These are phyloP conservation scores for Drosophila tanythrix DNA, from an alignment of 2,888 invertebrate species.

Conservation along the genomic window DNA sequence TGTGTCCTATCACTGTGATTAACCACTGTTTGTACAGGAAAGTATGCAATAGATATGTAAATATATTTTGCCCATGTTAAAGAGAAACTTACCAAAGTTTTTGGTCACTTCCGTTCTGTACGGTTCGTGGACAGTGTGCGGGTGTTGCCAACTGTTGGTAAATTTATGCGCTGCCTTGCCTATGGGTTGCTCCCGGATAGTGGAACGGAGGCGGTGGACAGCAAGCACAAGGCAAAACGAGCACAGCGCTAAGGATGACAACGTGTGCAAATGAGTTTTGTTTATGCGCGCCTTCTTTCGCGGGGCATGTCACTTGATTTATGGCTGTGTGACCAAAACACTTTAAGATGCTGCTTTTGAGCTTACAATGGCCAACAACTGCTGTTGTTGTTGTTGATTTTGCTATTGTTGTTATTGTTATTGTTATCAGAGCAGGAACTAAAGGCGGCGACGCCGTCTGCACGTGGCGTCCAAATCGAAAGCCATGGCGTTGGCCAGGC, in stretches of 20 bases:
- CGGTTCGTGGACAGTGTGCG: conserved; percentile 34
- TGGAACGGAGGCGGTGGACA: background rate
- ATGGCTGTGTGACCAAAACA: conserved; percentile 62
- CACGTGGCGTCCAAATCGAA: conserved; percentile 64
- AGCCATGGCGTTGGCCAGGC: conserved; percentile 56
- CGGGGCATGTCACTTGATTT: conserved; percentile 65
- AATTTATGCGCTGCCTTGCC: conserved; percentile 58
- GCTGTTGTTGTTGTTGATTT: conserved; percentile 23
- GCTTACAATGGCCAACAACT: conserved; percentile 52
- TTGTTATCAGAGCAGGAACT: conserved; percentile 37
- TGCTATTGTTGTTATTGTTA: conserved; percentile 15
- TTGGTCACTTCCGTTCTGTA: conserved; percentile 9
- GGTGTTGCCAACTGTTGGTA: conserved; percentile 60
- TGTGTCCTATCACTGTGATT: background rate
- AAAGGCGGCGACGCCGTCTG: conserved; percentile 71
- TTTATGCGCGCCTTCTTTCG: conserved; percentile 58
- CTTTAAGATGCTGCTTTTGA: conserved; percentile 65
- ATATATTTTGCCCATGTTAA: conserved; percentile 11
- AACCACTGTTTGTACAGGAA: conserved; percentile 1
- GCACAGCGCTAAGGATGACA: conserved; percentile 53
- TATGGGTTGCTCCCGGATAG: background rate
- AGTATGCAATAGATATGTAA: conserved; percentile 24
- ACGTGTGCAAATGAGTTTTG: conserved; percentile 68
- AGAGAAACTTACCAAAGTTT: conserved; percentile 30
- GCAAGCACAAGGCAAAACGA: conserved; percentile 35